A percentile compares a stretch with the other conserved stretches of the same genome.
Evolutionary conservation across 1,140 invertebrate species (phyloP).

Genomic region (Brachionus rotundiformis): DNA sequence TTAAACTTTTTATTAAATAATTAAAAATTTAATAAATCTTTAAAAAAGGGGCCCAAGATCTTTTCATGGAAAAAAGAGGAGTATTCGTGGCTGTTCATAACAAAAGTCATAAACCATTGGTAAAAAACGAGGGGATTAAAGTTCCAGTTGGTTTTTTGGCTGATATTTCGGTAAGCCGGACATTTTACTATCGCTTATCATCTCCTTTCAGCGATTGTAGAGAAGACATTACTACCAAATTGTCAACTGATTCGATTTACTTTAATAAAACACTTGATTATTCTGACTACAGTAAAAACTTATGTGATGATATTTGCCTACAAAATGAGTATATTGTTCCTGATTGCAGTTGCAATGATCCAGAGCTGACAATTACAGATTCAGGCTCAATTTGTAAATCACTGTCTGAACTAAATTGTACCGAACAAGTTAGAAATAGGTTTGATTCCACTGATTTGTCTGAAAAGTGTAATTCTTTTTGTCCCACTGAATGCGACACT

Average conservation of each 20-base stretch:
- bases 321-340: constrained; percentile 23
- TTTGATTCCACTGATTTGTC: constrained; percentile 3
- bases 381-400: background rate
- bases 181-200: constrained; percentile 14
- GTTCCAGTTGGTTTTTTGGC: background rate
- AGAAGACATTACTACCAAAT: background rate
- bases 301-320: constrained; percentile 29
- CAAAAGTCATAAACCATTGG: background rate
- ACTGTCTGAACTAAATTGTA: background rate
- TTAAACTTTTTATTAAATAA: background rate
- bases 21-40: background rate
- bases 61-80: constrained; percentile 31
- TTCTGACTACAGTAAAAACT: background rate
- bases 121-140: constrained; percentile 5
- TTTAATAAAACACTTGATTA: constrained; percentile 21
- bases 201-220: background rate
- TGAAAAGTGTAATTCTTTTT: background rate
- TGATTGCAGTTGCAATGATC: constrained; percentile 26
- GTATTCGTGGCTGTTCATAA: constrained; percentile 5
- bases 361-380: background rate
- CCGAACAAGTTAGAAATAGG: background rate
- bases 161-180: background rate
- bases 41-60: background rate
- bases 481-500: constrained; percentile 23
- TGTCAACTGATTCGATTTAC: background rate